Evolutionary conservation across 2,888 invertebrate genomes (phyloP).

Genomic region (Augiades crinisus): DNA sequence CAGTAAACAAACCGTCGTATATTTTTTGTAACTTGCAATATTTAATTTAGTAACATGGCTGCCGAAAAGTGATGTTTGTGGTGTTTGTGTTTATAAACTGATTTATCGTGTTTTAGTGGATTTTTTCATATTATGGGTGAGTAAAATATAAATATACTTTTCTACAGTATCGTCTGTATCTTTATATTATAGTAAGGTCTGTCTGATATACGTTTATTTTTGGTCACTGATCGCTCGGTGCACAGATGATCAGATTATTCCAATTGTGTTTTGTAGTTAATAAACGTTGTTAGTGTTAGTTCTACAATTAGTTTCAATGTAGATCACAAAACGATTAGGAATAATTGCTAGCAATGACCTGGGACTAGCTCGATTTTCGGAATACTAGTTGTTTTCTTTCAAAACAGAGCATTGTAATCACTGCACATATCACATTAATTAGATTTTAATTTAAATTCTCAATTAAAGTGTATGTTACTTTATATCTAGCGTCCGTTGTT

Average conservation of each 20-base stretch:
- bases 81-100: constrained; percentile 54
- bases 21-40: constrained; percentile 32
- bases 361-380: background rate
- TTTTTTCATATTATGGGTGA: constrained; percentile 58
- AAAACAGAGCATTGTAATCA: background rate
- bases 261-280: constrained; percentile 5
- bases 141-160: constrained; percentile 31
- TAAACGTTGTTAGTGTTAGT: background rate
- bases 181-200: background rate
- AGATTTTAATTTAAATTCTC: background rate
- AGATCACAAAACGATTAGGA: background rate
- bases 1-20: background rate
- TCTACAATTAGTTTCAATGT: background rate
- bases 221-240: background rate
- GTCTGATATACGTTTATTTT: background rate
- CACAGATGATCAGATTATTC: constrained; percentile 7
- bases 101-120: constrained; percentile 45
- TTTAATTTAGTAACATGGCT: constrained; percentile 61
- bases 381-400: background rate
- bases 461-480: background rate
- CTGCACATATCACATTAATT: background rate
- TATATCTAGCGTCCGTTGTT: background rate
- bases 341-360: background rate
- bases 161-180: background rate
- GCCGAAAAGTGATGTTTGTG: constrained; percentile 63